These are phyloP conservation scores for Trimorus sp. DNA, from an alignment of 2,888 invertebrate species.

Conservation along the genomic window DNA sequence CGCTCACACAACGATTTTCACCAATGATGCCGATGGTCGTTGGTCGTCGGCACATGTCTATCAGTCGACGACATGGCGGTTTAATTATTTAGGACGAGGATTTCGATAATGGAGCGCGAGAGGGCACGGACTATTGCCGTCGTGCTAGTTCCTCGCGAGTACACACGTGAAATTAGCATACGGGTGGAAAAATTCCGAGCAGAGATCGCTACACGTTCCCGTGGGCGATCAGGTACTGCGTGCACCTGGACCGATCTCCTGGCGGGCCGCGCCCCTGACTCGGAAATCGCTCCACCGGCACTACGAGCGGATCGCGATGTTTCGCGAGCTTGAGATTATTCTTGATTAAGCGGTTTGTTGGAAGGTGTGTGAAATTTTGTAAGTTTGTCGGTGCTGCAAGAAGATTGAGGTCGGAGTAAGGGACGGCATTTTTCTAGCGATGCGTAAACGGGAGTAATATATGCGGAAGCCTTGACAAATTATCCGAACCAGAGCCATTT, in stretches of 20 bases:
- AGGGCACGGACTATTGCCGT: conserved; percentile 58
- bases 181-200: conserved; percentile 65
- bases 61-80: conserved; percentile 47
- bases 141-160: conserved; percentile 67
- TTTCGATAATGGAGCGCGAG: conserved; percentile 66
- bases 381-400: too few species aligned
- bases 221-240: conserved; percentile 73
- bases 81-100: conserved; percentile 67
- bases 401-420: too few species aligned
- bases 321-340: background rate
- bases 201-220: conserved; percentile 69
- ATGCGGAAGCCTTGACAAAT: too few species aligned
- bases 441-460: too few species aligned
- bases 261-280: conserved; percentile 66
- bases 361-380: background rate
- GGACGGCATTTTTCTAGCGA: too few species aligned
- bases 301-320: background rate
- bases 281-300: conserved; percentile 65
- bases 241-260: conserved; percentile 66
- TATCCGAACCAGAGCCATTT: too few species aligned
- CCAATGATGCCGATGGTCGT: background rate
- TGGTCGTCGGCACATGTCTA: conserved; percentile 35
- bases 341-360: background rate
- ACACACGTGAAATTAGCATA: conserved; percentile 71
- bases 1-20: conserved; percentile 34